phyloP scores from a whole-genome alignment of 2,888 invertebrate genomes.

The Argynnis bischoffii region DNA sequence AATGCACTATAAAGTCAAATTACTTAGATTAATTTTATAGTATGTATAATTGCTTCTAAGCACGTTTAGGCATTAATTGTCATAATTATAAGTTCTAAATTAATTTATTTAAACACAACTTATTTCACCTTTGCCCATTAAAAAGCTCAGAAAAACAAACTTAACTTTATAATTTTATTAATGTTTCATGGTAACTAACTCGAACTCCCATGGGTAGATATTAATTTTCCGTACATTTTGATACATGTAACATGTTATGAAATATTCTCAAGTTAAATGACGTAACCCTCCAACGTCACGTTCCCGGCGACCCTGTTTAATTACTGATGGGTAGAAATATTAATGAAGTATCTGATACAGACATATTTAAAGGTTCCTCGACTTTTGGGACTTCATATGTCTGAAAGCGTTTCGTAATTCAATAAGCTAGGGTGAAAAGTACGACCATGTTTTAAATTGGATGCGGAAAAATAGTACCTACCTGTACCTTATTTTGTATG shows the following conservation, averaged over 20 bases:
- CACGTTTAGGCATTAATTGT: too few species aligned
- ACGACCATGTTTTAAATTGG: conserved; percentile 6
- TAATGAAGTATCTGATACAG: conserved; percentile 72
- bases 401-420: conserved; percentile 50
- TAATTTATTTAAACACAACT: too few species aligned
- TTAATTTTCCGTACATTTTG: conserved; percentile 15
- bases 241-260: conserved; percentile 15
- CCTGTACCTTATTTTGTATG: background rate
- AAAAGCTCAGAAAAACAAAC: background rate
- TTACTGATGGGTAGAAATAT: conserved; percentile 69
- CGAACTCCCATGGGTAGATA: conserved; percentile 3
- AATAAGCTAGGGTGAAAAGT: conserved; percentile 39
- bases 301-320: conserved; percentile 52
- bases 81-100: too few species aligned
- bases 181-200: conserved; percentile 2
- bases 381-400: conserved; percentile 41
- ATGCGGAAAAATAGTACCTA: background rate
- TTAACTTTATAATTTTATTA: background rate
- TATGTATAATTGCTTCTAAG: too few species aligned
- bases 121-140: too few species aligned
- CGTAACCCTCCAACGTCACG: conserved; percentile 46
- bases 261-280: conserved; percentile 37
- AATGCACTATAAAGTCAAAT: too few species aligned
- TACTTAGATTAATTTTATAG: too few species aligned
- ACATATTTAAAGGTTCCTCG: conserved; percentile 53